These are phyloP conservation scores for Bombus soroeensis DNA, from an alignment of 1,140 invertebrate species.

Conservation along the genomic window DNA sequence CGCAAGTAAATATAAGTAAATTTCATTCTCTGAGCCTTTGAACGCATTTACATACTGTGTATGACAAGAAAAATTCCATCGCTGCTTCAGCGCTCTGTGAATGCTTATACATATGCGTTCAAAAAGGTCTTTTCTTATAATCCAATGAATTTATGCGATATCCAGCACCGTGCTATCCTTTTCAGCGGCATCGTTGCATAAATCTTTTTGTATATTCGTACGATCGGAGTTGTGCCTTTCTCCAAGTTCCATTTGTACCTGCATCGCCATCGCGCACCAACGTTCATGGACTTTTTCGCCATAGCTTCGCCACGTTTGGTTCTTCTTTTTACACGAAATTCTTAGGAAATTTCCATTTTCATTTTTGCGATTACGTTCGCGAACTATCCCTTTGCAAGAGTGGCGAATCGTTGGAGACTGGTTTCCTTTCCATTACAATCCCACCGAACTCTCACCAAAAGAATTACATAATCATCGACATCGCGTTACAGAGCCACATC, in stretches of 20 bases:
- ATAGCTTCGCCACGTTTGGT: background rate
- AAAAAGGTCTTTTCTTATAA: too few relatives aligned
- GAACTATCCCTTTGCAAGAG: background rate
- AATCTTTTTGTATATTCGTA: constrained; percentile 47
- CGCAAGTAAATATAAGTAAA: too few relatives aligned
- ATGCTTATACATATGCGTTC: too few relatives aligned
- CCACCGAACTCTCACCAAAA: background rate
- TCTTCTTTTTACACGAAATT: constrained; percentile 11
- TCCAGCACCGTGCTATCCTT: too few relatives aligned
- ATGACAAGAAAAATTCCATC: too few relatives aligned
- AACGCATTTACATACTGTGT: too few relatives aligned
- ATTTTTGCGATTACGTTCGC: background rate
- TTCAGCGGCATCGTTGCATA: constrained; percentile 25
- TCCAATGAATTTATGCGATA: too few relatives aligned
- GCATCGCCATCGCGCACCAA: constrained; percentile 16
- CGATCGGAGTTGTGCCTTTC: constrained; percentile 25
- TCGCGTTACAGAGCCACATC: background rate
- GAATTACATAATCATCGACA: constrained; percentile 1
- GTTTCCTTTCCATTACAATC: constrained; percentile 5
- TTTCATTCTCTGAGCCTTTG: too few relatives aligned
- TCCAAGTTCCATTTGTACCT: constrained; percentile 20
- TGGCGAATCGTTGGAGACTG: constrained; percentile 10
- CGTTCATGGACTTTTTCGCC: background rate
- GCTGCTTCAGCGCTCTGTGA: too few relatives aligned
- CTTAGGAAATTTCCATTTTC: background rate